Evolutionary conservation across 2,888 invertebrate species (phyloP).

Genomic region (Cephus spinipes): DNA sequence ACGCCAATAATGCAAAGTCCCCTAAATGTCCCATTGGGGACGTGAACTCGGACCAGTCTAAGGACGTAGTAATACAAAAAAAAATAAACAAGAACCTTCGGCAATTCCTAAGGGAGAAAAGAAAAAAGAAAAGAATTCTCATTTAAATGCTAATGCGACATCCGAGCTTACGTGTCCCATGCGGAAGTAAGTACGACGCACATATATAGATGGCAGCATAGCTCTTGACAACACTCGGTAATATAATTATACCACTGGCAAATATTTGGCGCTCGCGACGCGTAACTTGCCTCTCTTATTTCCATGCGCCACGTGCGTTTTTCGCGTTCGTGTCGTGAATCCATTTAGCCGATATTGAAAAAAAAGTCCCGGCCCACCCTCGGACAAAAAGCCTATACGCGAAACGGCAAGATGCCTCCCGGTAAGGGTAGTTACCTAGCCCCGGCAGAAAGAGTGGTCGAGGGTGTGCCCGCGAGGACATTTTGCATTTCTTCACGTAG

Average conservation of each 20-base stretch:
- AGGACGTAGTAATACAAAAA: not conserved
- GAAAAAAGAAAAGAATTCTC: not conserved
- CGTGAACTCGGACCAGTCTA: not conserved
- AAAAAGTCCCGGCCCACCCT: conserved; percentile 3
- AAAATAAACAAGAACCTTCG: not conserved
- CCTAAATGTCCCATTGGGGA: not conserved
- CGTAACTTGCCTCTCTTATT: conserved; percentile 15
- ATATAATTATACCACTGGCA: conserved; percentile 30
- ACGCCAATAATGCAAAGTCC: not conserved
- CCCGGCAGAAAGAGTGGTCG: not conserved
- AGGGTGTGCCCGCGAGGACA: conserved; percentile 1
- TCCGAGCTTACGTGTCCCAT: not conserved
- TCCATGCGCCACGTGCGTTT: conserved; percentile 21
- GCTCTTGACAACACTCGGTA: not conserved
- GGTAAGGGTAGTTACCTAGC: too few relatives aligned
- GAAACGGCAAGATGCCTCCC: not conserved
- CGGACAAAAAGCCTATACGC: not conserved
- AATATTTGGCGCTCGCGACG: conserved; percentile 28
- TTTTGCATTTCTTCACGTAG: conserved; percentile 32
- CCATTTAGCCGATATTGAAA: conserved; percentile 37
- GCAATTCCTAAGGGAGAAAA: not conserved
- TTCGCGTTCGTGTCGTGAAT: conserved; percentile 33
- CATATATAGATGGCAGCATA: too few relatives aligned
- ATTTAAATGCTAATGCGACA: conserved; percentile 12
- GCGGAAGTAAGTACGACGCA: not conserved